Base-by-base conservation (phyloP, 2,797 vertebrate species). In the Brachyalestes nurse region DNA sequence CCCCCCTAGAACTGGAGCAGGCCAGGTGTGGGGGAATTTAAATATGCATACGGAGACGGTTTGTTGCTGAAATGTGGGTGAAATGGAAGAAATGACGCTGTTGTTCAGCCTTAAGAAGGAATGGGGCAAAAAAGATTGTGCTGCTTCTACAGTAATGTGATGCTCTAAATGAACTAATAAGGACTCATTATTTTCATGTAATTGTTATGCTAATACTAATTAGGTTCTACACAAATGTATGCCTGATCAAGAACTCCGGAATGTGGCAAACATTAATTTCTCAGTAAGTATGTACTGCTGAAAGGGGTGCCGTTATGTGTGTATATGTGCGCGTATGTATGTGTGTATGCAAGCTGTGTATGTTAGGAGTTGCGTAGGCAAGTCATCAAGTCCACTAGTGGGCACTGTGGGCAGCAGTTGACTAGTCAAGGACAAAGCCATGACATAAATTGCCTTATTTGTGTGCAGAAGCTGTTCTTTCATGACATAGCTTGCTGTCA, bases 1-100 rank as follows among this genome's bases (percentile, higher is more conserved):
- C 79, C 65, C n/a, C 61, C 21, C 60, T n/a, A 58, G 76, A 85
- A 82, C 74, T 78, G 60, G 77, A 65, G 73, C 55, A 69, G 64
- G 72, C 53, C 73, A 70, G 61, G 16, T 55, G 21, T 76, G 62
- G 65, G 49, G 53, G 51, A 67, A 80, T 79, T 64, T 77, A 77
- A 79, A 71, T 42, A 69, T 74, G 78, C 83, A 76, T 72, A 62
- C 72, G 53, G 49, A 1, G 4, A 55, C 2, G 38, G 60, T 58
- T 82, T 82, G 78, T 23, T 45, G 23, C 25, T n/a, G 23, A 42
- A 80, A 65, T 34, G 38, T 51, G 69, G 51, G 42, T 12, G 47
- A 13, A 69, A 69, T 57, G 12, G 55, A 40, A 53, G n/a, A 38
- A 79, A 38, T 45, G 60, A 65, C 53, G 14, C 17, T 23, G 55